A percentile compares a stretch with the other conserved stretches of the same genome.
These are phyloP conservation scores for Lycopodina hypogea DNA, from an alignment of 37 sponge, comb jelly and placozoan genomes.

Conservation along the genomic window DNA sequence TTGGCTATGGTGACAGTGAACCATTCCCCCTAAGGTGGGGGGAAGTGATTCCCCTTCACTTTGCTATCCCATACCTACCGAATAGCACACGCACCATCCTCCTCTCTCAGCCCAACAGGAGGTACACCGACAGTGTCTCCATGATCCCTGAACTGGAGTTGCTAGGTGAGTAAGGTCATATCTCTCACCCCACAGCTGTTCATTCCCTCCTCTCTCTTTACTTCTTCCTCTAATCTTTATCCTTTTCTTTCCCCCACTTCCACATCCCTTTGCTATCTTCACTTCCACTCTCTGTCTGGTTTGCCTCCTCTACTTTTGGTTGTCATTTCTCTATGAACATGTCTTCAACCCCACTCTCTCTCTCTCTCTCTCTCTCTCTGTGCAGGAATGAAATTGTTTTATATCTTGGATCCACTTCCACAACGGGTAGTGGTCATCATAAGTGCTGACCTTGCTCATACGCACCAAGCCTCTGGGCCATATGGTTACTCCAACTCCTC, in stretches of 20 bases:
- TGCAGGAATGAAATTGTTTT: constrained; percentile 26
- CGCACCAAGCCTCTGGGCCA: constrained; percentile 63
- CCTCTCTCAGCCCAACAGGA: constrained; percentile 66
- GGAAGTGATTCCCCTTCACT: constrained; percentile 74
- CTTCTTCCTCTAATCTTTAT: no score
- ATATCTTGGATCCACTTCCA: constrained; percentile 2
- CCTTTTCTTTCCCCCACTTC: no score
- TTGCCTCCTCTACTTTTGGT: no score
- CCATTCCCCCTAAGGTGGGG: constrained; percentile 73
- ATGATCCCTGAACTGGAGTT: constrained; percentile 68
- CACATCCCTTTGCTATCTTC: no score
- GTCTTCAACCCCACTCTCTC: no score
- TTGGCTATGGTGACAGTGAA: constrained; percentile 52
- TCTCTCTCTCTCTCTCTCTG: neutral
- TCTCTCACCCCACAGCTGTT: no score
- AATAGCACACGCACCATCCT: constrained; percentile 17
- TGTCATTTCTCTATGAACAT: no score
- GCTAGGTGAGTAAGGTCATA: constrained; percentile 23
- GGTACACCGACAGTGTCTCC: constrained; percentile 57
- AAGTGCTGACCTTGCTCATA: constrained; percentile 78
- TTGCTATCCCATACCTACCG: constrained; percentile 15
- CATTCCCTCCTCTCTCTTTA: no score
- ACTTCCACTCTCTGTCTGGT: no score
- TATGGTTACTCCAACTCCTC: constrained; percentile 79
- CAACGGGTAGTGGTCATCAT: constrained; percentile 56